Evolutionary conservation across 2,888 invertebrate genomes (phyloP).

Genomic region (Serripes groenlandicus): DNA sequence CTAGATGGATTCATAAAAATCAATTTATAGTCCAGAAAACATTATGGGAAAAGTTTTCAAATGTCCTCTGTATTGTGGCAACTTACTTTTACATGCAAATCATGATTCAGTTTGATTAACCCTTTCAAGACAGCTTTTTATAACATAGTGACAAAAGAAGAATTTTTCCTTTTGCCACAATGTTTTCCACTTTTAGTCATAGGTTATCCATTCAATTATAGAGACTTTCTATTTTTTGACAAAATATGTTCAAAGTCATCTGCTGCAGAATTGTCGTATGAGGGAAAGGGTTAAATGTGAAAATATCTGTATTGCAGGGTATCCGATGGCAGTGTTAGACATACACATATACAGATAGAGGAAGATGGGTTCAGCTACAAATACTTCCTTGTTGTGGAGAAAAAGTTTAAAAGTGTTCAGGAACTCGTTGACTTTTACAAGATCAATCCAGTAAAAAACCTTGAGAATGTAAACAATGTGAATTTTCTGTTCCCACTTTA

Average conservation of each 20-base stretch:
- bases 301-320: slow-evolving; percentile 59
- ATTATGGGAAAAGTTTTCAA: too few species aligned
- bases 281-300: too few species aligned
- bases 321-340: slow-evolving; percentile 68
- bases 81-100: too few species aligned
- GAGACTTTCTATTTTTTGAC: not conserved
- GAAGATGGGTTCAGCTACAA: slow-evolving; percentile 32
- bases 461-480: slow-evolving; percentile 71
- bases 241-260: not conserved
- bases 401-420: slow-evolving; percentile 65
- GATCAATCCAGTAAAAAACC: slow-evolving; percentile 68
- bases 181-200: not conserved
- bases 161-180: not conserved
- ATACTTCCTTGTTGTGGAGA: slow-evolving; percentile 71
- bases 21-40: too few species aligned
- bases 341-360: slow-evolving; percentile 70
- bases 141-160: not conserved
- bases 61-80: too few species aligned
- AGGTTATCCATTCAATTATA: not conserved
- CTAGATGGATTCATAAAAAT: too few species aligned
- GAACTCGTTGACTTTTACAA: slow-evolving; percentile 65
- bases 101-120: not conserved
- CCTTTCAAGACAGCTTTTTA: not conserved
- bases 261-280: too few species aligned
- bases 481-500: slow-evolving; percentile 59